phyloP scores from a whole-genome alignment of 1,140 invertebrate species.

The Calephelis nemesis region DNA sequence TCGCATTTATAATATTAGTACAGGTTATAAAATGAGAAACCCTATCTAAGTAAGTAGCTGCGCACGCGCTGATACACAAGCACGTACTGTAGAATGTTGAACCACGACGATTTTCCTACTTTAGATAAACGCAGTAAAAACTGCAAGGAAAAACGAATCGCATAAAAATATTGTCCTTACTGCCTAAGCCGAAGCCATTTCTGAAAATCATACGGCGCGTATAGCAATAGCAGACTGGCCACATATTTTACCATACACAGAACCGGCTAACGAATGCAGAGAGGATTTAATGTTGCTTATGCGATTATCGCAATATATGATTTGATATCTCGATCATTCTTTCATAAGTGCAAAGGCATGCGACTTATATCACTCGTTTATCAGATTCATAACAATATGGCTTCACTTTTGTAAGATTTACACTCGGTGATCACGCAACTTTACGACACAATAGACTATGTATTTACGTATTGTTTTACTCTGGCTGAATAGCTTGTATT shows the following conservation, averaged over 20 bases:
- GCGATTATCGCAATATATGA: constrained; percentile 69
- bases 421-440: not conserved
- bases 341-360: constrained; percentile 41
- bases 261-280: constrained; percentile 67
- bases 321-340: constrained; percentile 60
- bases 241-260: constrained; percentile 76
- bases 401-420: constrained; percentile 16
- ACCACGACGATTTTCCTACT: constrained; percentile 76
- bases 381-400: constrained; percentile 9
- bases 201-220: constrained; percentile 78
- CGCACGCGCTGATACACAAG: constrained; percentile 66
- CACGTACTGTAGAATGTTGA: constrained; percentile 73
- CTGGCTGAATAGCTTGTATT: no score
- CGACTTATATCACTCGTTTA: constrained; percentile 9
- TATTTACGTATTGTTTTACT: no score
- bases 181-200: constrained; percentile 67
- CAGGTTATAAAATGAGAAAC: constrained; percentile 30
- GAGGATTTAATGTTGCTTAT: constrained; percentile 74
- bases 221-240: constrained; percentile 61
- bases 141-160: constrained; percentile 64
- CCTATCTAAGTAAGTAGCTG: constrained; percentile 52
- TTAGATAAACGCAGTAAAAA: constrained; percentile 71
- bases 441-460: not conserved
- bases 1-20: no score
- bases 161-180: constrained; percentile 78